Percentiles rank a stretch among this genome's conserved stretches.
These are phyloP conservation scores for Enhydra lutris DNA, from an alignment of 2,113 vertebrate genomes.

Conservation along the genomic window DNA sequence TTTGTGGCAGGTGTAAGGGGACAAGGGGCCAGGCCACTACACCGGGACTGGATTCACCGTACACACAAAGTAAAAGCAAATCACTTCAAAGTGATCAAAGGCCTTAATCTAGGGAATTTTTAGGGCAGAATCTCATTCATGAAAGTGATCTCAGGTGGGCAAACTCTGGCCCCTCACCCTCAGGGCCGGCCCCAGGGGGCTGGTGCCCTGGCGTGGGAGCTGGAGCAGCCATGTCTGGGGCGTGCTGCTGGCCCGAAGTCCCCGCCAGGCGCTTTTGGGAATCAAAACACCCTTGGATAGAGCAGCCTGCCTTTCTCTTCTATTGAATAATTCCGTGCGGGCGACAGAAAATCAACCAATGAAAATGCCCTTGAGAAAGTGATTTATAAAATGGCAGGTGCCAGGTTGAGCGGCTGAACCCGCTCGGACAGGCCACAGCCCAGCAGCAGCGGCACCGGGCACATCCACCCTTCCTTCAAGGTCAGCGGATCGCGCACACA, in stretches of 20 bases:
- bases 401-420: rapidly evolving
- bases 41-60: neutral
- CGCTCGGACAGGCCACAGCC: neutral
- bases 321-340: too few relatives aligned
- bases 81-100: neutral
- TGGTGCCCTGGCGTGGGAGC: too few relatives aligned
- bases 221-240: too few relatives aligned
- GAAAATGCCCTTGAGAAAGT: neutral
- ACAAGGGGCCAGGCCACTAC: rapidly evolving
- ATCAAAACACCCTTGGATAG: too few relatives aligned
- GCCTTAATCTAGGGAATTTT: too few relatives aligned
- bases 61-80: neutral
- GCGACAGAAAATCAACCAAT: neutral
- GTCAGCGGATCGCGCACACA: neutral
- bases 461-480: rapidly evolving
- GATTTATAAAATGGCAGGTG: neutral
- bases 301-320: too few relatives aligned
- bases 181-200: neutral
- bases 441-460: neutral
- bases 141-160: too few relatives aligned
- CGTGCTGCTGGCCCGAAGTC: too few relatives aligned
- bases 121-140: neutral
- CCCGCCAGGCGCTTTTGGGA: too few relatives aligned
- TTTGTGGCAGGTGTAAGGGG: too few relatives aligned
- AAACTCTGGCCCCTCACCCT: neutral